Base-by-base conservation (phyloP, 2,888 invertebrate species). In the Gisinianus flammeolus region DNA sequence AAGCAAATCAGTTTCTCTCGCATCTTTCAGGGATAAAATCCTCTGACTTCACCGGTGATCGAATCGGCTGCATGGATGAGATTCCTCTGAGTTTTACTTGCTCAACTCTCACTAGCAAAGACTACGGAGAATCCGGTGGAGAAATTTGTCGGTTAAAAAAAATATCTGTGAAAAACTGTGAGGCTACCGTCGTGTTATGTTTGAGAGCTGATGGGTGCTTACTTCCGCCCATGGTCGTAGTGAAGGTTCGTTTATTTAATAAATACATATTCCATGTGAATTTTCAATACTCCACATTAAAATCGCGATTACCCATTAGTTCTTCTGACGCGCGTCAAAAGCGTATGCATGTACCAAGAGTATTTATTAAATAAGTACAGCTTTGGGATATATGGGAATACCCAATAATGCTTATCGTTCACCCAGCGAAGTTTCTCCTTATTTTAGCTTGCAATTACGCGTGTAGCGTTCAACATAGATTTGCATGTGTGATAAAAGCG, bases 21-120 rank as follows among this genome's bases (percentile, higher is more conserved):
- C 16, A 81, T 2, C 56, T 85, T 16, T 19, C 31, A 6, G 24
- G 28, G 24, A 54, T 70, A 12, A n/a, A 64, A 69, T 31, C 35
- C 33, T 12, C 54, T 1, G 74, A 69, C 1, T 70, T 84, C n/a
- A 26, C 71, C 0, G 62, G 28, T 12, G 68, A 76, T 28, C 73
- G 79, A 30, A 81, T 86, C 30, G 84, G 85, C 8, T 84, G 85
- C 62, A 85, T 86, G 82, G 86, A 86, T 79, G 86, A 86, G 77
- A 81, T 86, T 24, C 86, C 86, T 12, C 58, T 86, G 4, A 85
- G 82, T 67, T 86, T 86, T 78, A 76, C 82, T 30, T 67, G 67
- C 67, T 77, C 81, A 19, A 72, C 68, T 64, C 44, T 72, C 16
- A 44, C 22, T 19, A 54, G 35, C 8, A 52, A 72, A 31, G 74